Evolutionary conservation across 2,888 invertebrate species (phyloP).

Genomic region (Urechis unicinctus): DNA sequence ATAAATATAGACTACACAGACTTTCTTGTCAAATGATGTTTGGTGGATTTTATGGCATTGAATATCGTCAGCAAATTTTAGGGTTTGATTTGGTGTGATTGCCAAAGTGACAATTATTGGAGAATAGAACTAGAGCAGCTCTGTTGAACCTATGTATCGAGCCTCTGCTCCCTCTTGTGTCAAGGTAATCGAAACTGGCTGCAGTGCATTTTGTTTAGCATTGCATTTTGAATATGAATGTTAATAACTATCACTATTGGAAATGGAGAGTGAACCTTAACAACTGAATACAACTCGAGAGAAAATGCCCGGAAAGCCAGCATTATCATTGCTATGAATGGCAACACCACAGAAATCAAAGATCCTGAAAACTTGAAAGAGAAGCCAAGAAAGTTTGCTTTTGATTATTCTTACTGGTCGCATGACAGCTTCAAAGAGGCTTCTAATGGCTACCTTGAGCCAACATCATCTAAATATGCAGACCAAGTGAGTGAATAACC

Average conservation of each 20-base stretch:
- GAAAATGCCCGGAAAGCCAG: slow-evolving; percentile 36
- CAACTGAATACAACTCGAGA: slow-evolving; percentile 38
- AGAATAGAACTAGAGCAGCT: not conserved
- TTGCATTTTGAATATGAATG: too few species aligned
- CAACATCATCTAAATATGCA: slow-evolving; percentile 32
- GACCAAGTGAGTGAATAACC: slow-evolving; percentile 33
- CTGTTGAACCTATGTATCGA: too few species aligned
- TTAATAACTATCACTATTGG: too few species aligned
- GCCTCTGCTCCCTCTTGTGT: too few species aligned
- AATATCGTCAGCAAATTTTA: too few species aligned
- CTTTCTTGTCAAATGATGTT: not conserved
- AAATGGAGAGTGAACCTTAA: too few species aligned
- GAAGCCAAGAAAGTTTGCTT: slow-evolving; percentile 31
- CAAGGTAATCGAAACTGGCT: too few species aligned
- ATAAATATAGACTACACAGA: too few species aligned
- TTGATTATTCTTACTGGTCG: slow-evolving; percentile 48
- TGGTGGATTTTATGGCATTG: not conserved
- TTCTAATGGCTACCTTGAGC: slow-evolving; percentile 35
- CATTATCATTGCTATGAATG: slow-evolving; percentile 40
- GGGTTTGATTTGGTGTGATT: not conserved
- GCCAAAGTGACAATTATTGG: not conserved
- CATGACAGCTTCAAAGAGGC: slow-evolving; percentile 40
- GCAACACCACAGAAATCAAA: slow-evolving; percentile 35
- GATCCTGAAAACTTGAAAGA: slow-evolving; percentile 35
- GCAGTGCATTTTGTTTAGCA: too few species aligned